These are phyloP conservation scores for Eulemur albifrons DNA, from an alignment of 2,797 vertebrate species.

Conservation along the genomic window DNA sequence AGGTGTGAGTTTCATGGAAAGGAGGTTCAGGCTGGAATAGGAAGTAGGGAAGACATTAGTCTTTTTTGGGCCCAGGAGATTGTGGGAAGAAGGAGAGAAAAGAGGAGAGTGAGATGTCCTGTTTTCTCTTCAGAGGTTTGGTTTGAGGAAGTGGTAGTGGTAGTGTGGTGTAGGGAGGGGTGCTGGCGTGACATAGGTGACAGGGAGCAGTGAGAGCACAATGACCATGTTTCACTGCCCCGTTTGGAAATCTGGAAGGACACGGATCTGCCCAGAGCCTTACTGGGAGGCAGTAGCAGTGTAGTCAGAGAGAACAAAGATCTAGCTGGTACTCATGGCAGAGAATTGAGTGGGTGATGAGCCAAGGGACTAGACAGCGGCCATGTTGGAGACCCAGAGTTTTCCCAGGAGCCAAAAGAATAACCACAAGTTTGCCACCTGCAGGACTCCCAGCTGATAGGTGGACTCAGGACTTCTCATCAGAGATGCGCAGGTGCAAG, in stretches of 20 bases:
- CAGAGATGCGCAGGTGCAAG: not conserved
- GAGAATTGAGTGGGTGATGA: not conserved
- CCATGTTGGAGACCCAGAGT: not conserved
- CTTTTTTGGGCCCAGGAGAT: not conserved
- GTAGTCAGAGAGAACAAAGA: not conserved
- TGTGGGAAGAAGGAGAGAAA: not conserved
- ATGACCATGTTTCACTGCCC: fast-evolving
- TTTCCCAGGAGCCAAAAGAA: not conserved
- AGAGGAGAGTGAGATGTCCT: not conserved
- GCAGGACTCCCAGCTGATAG: not conserved
- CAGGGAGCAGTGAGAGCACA: not conserved
- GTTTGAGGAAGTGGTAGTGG: not conserved
- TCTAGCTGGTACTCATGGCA: fast-evolving
- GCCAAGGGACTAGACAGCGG: not conserved
- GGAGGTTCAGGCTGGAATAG: not conserved
- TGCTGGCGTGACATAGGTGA: not conserved
- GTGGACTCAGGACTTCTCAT: not conserved
- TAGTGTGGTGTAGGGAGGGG: not conserved
- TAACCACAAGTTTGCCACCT: not conserved
- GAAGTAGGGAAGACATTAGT: not conserved
- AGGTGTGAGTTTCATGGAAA: not conserved
- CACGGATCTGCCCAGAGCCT: not conserved
- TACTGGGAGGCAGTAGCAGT: not conserved
- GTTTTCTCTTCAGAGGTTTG: not conserved
- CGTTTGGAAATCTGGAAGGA: not conserved